These are phyloP conservation scores for Mirza zaza DNA, from an alignment of 2,113 vertebrate species.

Conservation along the genomic window DNA sequence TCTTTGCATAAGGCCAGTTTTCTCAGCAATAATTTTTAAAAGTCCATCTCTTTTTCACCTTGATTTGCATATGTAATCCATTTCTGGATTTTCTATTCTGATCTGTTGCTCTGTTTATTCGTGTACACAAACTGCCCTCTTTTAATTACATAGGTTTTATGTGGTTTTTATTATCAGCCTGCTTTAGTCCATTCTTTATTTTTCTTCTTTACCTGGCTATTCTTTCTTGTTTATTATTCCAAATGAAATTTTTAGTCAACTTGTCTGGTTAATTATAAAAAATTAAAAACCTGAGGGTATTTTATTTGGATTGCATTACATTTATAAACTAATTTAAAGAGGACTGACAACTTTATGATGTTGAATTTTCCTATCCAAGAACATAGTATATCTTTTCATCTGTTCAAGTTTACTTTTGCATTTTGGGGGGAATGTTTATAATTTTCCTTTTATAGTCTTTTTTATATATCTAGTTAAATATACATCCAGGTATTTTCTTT, in stretches of 20 bases:
- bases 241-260: conserved; percentile 20
- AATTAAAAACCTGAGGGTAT: not conserved
- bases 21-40: not conserved
- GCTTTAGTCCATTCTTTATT: not conserved
- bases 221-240: not conserved
- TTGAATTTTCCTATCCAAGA: not conserved
- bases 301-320: not conserved
- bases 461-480: not conserved
- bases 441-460: not conserved
- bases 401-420: not conserved
- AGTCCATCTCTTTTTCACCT: not conserved
- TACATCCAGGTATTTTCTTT: not conserved
- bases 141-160: not conserved
- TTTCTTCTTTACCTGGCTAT: not conserved
- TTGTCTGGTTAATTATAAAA: conserved; percentile 13
- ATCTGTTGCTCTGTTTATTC: not conserved
- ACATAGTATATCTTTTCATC: not conserved
- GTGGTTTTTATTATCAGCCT: not conserved
- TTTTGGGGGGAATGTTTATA: not conserved
- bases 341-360: not conserved
- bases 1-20: not conserved
- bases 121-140: not conserved
- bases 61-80: not conserved
- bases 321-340: conserved; percentile 16
- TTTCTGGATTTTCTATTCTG: not conserved